Evolutionary conservation across 2,113 vertebrate genomes (phyloP).

Genomic region (Callopanchax toddi): DNA sequence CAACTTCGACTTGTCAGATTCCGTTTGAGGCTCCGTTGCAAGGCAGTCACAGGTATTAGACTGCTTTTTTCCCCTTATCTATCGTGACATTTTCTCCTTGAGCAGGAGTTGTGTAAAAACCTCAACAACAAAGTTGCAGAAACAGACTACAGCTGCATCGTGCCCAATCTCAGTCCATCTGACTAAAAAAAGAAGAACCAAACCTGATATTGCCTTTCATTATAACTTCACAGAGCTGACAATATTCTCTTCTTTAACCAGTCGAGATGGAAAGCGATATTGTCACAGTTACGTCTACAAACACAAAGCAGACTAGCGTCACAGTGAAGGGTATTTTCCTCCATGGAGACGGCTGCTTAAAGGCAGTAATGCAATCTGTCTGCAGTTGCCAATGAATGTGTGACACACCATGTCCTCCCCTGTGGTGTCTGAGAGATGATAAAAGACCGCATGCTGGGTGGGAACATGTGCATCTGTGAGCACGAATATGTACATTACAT

Average conservation of each 20-base stretch:
- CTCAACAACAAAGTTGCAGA: constrained; percentile 27
- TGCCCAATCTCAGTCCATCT: constrained; percentile 4
- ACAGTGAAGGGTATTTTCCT: constrained; percentile 29
- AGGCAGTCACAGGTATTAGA: constrained; percentile 40
- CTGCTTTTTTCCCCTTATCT: constrained; percentile 53
- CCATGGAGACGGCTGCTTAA: constrained; percentile 44
- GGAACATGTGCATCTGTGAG: constrained; percentile 24
- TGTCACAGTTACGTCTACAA: constrained; percentile 27
- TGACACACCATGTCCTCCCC: constrained; percentile 57
- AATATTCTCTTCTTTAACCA: constrained; percentile 37
- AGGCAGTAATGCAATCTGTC: constrained; percentile 56
- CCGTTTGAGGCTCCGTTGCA: constrained; percentile 30
- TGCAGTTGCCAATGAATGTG: constrained; percentile 45
- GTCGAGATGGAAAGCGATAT: constrained; percentile 33
- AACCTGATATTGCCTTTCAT: constrained; percentile 29
- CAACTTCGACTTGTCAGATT: constrained; percentile 43
- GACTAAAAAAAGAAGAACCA: constrained; percentile 6
- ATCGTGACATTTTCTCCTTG: constrained; percentile 27
- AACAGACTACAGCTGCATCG: constrained; percentile 28
- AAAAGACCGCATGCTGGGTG: constrained; percentile 29
- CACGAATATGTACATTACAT: constrained; percentile 18
- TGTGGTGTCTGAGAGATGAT: constrained; percentile 47
- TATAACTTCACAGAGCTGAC: constrained; percentile 15
- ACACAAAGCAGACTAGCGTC: constrained; percentile 46
- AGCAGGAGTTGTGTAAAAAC: constrained; percentile 44